Percentiles rank a stretch among this genome's conserved stretches.
Evolutionary conservation across 2,888 invertebrate species (phyloP).

Genomic region (Schizotus pectinicornis): DNA sequence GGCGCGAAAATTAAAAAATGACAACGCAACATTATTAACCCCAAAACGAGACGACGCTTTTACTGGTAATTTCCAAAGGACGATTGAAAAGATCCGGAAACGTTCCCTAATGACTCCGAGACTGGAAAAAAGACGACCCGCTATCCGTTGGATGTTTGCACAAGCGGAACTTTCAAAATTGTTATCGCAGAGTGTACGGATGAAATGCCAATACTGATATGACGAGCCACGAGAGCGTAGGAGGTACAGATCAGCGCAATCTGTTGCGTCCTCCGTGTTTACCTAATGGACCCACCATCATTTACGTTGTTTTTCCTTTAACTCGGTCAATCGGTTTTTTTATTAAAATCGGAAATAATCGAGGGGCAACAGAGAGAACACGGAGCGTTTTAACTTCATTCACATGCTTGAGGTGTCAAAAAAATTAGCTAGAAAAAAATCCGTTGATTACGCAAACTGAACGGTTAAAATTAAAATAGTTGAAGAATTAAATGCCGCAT

Average conservation of each 20-base stretch:
- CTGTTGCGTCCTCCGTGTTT: slow-evolving; percentile 45
- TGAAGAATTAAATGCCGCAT: too few species aligned
- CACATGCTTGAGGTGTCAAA: too few species aligned
- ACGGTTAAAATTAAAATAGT: too few species aligned
- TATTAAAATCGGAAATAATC: too few species aligned
- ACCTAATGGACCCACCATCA: slow-evolving; percentile 38
- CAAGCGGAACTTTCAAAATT: slow-evolving; percentile 17
- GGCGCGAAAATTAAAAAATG: background rate
- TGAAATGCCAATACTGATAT: slow-evolving; percentile 41
- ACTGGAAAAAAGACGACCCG: slow-evolving; percentile 1
- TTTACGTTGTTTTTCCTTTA: background rate
- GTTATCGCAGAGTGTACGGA: slow-evolving; percentile 36
- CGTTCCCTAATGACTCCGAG: slow-evolving; percentile 1
- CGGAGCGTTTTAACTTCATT: too few species aligned
- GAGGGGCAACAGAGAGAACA: too few species aligned
- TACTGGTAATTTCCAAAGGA: background rate
- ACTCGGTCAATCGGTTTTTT: too few species aligned
- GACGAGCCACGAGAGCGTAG: slow-evolving; percentile 32
- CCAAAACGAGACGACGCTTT: background rate
- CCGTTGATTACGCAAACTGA: too few species aligned
- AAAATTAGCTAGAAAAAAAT: too few species aligned
- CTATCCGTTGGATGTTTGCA: slow-evolving; percentile 1
- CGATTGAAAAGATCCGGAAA: background rate
- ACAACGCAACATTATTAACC: background rate
- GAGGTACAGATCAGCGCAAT: slow-evolving; percentile 41